phyloP scores from a whole-genome alignment of 2,797 vertebrate genomes.

The Pseudochaenichthys georgianus region DNA sequence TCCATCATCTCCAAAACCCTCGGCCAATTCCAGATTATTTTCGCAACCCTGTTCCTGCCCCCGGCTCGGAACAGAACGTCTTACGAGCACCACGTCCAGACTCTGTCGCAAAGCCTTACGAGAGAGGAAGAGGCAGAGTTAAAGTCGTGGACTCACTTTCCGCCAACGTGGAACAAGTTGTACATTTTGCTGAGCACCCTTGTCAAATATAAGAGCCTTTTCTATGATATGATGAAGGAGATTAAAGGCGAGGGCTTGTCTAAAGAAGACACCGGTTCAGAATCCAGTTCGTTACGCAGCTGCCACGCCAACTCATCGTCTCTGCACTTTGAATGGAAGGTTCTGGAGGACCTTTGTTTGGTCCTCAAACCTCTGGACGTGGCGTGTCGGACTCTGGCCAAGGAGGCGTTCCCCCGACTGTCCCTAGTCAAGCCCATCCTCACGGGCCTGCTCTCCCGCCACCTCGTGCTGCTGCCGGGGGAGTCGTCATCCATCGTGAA shows the following conservation, averaged over 20 bases:
- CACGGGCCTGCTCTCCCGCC: slow-evolving; percentile 83
- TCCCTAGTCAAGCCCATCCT: slow-evolving; percentile 85
- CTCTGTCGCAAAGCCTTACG: slow-evolving; percentile 44
- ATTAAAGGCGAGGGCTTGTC: slow-evolving; percentile 33
- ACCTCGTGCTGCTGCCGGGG: slow-evolving; percentile 72
- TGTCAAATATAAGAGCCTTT: slow-evolving; percentile 58
- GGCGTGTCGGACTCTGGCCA: slow-evolving; percentile 83
- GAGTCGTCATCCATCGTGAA: slow-evolving; percentile 72
- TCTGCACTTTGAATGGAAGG: slow-evolving; percentile 76
- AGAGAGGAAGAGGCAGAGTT: slow-evolving; percentile 61
- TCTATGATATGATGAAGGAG: slow-evolving; percentile 60
- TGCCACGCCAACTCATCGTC: neutral
- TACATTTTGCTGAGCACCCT: slow-evolving; percentile 69
- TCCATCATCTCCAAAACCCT: slow-evolving; percentile 70
- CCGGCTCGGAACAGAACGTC: slow-evolving; percentile 17
- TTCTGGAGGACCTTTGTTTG: slow-evolving; percentile 78
- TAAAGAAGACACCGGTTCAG: slow-evolving; percentile 39
- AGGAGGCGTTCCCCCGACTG: slow-evolving; percentile 81
- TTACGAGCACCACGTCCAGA: slow-evolving; percentile 20
- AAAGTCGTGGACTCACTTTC: slow-evolving; percentile 65
- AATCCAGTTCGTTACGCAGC: slow-evolving; percentile 34
- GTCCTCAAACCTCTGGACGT: slow-evolving; percentile 85
- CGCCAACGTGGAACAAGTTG: slow-evolving; percentile 70
- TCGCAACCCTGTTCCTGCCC: slow-evolving; percentile 56
- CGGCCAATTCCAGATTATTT: slow-evolving; percentile 61